Evolutionary conservation across 2,113 vertebrate genomes (phyloP), one percentile per base, ranked within the genome.

Genomic region (Oceanites oceanicus): DNA sequence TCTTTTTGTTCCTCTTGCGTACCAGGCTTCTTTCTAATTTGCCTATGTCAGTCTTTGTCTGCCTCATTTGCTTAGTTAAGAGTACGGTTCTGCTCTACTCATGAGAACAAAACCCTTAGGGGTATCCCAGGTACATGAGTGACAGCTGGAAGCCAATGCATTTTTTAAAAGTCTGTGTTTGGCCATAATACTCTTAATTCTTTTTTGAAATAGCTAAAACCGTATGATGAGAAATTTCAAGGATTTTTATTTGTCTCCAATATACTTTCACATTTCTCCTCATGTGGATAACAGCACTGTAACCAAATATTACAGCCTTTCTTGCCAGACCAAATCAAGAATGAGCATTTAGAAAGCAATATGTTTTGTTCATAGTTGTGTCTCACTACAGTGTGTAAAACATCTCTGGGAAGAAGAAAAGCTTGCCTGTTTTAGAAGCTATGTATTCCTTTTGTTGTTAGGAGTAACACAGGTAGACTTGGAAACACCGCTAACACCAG

Each of bases 61-160:
- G 61, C 70, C 55, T 96, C 80, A 85, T 95, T 96, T 89, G 76
- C 87, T 74, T 97, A 92, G 96, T 96, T 96, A 92, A 91, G 82
- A 79, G 50, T 77, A 84, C 3, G 2, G 71, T 80, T 95, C 63
- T 95, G 72, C 86, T 91, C 79, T 45, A 53, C 79, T 88, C 84
- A 95, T 94, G 91, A 94, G 76, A 95, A 91, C 65, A 92, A 91
- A 95, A 47, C 18, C 12, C 17, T 49, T 26, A 75, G 13, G 15
- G 15, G 5, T 65, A 63, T 58, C 27, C 30, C 21, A 62, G 45
- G 49, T 45, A 82, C 34, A 11, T 4, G 5, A 79, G 34, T 29
- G 36, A 49, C 27, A 82, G 30, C 14, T 63, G 21, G 65, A 72
- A n/a, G 34, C 10, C 38, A 79, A 5, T 34, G 6, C 17, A 18